Evolutionary conservation across 1,140 invertebrate species (phyloP).

Genomic region (Rhopalosiphum maidis): DNA sequence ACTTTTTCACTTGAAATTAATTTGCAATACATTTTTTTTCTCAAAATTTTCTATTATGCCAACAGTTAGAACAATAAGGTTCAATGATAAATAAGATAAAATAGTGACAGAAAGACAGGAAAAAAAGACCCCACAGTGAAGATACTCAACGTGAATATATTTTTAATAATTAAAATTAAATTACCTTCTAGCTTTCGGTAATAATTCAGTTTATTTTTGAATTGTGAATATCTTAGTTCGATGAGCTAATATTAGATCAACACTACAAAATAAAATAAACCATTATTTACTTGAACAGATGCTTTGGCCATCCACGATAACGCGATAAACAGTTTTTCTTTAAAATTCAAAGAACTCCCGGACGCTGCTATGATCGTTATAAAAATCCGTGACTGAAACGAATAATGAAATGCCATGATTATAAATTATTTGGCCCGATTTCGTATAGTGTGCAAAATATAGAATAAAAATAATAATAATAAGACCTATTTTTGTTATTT

Average conservation of each 20-base stretch:
- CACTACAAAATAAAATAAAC: background rate
- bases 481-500: background rate
- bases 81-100: too few species aligned
- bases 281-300: constrained; percentile 73
- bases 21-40: too few species aligned
- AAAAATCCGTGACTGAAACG: constrained; percentile 70
- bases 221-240: background rate
- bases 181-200: background rate
- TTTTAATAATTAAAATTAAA: too few species aligned
- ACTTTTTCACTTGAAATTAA: background rate
- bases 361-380: constrained; percentile 72
- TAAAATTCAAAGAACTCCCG: constrained; percentile 80
- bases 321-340: constrained; percentile 88
- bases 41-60: too few species aligned
- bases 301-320: constrained; percentile 94
- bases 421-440: background rate
- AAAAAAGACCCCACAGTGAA: too few species aligned
- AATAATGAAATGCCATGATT: background rate
- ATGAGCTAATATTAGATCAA: background rate
- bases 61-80: too few species aligned
- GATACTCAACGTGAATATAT: too few species aligned
- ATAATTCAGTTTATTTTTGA: background rate
- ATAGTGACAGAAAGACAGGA: too few species aligned
- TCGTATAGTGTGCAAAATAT: background rate
- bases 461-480: background rate